Conservation (phyloP, 2,113 vertebrate species). For the Oryzias celebensis region DNA sequence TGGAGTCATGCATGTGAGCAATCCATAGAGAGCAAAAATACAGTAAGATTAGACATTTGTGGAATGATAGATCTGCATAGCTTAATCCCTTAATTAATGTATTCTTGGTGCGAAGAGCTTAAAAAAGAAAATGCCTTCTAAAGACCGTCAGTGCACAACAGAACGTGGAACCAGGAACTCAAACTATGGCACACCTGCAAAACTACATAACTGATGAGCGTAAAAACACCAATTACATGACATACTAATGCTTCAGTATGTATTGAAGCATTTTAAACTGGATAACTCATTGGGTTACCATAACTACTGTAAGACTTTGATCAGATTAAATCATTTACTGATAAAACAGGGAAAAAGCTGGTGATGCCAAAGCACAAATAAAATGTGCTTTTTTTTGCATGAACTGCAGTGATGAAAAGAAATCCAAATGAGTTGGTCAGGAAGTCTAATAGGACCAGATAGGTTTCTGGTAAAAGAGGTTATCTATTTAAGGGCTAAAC, state of each 20-base stretch:
- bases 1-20: slow-evolving; percentile 14
- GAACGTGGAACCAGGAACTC: slow-evolving; percentile 1
- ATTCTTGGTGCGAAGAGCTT: slow-evolving; percentile 1
- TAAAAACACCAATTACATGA: slow-evolving; percentile 9
- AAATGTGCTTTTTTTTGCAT: slow-evolving; percentile 11
- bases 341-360: slow-evolving; percentile 22
- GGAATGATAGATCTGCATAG: slow-evolving; percentile 61
- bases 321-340: slow-evolving; percentile 17
- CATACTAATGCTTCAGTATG: slow-evolving; percentile 10
- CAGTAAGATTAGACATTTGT: slow-evolving; percentile 8
- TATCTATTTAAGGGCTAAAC: too few relatives aligned
- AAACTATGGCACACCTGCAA: slow-evolving; percentile 41
- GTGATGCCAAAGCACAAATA: slow-evolving; percentile 18
- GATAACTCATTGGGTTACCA: slow-evolving; percentile 49
- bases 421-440: too few relatives aligned
- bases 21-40: slow-evolving; percentile 5
- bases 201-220: slow-evolving; percentile 26
- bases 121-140: slow-evolving; percentile 10
- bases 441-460: too few relatives aligned
- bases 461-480: too few relatives aligned
- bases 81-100: slow-evolving; percentile 32
- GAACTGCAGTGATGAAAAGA: slow-evolving; percentile 10
- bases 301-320: slow-evolving; percentile 17
- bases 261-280: slow-evolving; percentile 12
- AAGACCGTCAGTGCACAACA: slow-evolving; percentile 38